phyloP scores from a whole-genome alignment of 2,888 invertebrate species.

The Microctonus hyperodae region DNA sequence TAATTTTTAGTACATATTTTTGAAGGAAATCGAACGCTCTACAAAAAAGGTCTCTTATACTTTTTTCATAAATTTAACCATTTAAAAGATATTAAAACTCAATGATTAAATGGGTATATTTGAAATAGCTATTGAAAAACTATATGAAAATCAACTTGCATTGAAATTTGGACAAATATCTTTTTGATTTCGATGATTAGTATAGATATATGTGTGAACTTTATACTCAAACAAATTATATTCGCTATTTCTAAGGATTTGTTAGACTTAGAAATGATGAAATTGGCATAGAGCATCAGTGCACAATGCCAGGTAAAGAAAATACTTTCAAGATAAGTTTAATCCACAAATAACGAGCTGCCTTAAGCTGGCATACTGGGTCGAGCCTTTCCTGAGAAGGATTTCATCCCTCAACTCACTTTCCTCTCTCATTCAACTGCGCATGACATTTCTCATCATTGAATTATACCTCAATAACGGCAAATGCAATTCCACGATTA shows the following conservation, averaged over 20 bases:
- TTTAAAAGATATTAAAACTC: no score
- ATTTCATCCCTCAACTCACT: neutral
- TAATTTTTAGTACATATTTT: no score
- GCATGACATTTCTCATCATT: neutral
- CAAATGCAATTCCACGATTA: neutral
- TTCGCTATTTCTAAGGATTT: constrained; percentile 12
- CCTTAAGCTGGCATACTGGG: constrained; percentile 33
- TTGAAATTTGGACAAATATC: no score
- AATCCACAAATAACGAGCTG: constrained; percentile 45
- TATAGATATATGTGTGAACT: no score
- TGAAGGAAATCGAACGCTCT: no score
- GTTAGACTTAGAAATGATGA: constrained; percentile 17
- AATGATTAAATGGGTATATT: no score
- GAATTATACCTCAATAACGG: neutral
- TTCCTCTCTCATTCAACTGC: neutral
- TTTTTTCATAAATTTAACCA: no score
- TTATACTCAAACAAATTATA: neutral
- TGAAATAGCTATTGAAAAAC: no score
- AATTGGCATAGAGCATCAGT: constrained; percentile 23
- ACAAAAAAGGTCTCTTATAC: no score
- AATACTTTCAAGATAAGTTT: constrained; percentile 41
- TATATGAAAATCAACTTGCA: no score
- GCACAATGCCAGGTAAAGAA: constrained; percentile 32
- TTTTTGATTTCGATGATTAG: no score
- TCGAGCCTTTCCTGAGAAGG: neutral